Conservation (phyloP, 2,797 vertebrate species). For the Darevskia mixta region DNA sequence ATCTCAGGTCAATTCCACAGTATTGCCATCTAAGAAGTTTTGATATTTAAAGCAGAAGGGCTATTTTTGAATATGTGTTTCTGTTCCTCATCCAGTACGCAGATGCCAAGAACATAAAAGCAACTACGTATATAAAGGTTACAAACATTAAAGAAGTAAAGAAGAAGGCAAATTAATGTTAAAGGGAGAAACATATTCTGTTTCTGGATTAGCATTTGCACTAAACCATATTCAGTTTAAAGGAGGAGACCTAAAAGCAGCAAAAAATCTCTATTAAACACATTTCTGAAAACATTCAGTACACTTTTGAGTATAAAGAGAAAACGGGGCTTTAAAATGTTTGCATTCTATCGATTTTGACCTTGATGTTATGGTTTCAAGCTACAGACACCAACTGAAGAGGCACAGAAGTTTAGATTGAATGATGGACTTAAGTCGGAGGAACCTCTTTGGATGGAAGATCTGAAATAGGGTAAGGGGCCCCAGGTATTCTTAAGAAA, state of each 20-base stretch:
- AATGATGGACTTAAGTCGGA: background rate
- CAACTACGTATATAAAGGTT: too few relatives aligned
- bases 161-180: background rate
- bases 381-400: background rate
- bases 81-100: background rate
- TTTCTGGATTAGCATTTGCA: background rate
- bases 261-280: background rate
- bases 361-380: background rate
- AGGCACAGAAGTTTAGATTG: constrained; percentile 13
- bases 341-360: background rate
- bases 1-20: background rate
- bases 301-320: background rate
- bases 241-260: background rate
- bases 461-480: background rate
- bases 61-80: background rate
- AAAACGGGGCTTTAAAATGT: background rate
- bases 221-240: background rate
- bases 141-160: background rate
- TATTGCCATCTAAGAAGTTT: background rate
- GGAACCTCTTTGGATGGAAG: too few relatives aligned
- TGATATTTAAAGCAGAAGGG: background rate
- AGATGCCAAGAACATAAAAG: background rate
- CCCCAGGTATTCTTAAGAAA: background rate
- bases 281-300: background rate
- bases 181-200: background rate